phyloP scores from a whole-genome alignment of 2,113 vertebrate genomes.

The Parus major region DNA sequence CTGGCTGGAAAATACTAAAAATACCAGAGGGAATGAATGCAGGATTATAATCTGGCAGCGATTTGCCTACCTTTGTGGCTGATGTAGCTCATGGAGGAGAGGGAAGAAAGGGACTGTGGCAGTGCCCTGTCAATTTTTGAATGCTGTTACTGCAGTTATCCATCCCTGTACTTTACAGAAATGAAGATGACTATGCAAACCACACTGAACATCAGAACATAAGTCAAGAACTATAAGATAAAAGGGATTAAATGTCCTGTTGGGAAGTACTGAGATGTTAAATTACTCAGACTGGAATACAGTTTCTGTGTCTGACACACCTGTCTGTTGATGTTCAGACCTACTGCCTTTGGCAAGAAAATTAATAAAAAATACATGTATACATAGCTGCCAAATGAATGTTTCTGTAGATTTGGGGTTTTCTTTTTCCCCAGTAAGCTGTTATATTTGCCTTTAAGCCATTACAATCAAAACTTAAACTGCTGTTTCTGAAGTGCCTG shows the following conservation, averaged over 20 bases:
- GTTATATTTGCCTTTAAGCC: conserved; percentile 27
- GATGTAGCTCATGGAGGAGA: neutral
- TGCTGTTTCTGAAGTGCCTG: conserved; percentile 1
- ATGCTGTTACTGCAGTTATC: neutral
- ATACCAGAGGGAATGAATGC: neutral
- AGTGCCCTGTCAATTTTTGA: neutral
- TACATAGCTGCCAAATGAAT: conserved; percentile 17
- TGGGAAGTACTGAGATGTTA: neutral
- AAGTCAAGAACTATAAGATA: neutral
- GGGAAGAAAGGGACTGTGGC: neutral
- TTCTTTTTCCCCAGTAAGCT: neutral
- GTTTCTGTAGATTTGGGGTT: neutral
- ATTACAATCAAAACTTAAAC: conserved; percentile 18
- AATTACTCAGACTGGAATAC: neutral
- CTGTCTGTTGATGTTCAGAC: conserved; percentile 14
- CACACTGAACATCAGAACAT: neutral
- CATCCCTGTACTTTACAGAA: neutral
- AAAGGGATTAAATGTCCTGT: neutral
- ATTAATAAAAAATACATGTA: conserved; percentile 2
- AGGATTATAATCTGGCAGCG: neutral
- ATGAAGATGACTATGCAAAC: neutral
- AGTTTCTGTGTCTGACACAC: neutral
- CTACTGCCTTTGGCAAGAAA: neutral
- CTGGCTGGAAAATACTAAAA: neutral
- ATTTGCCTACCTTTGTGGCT: neutral